Evolutionary conservation across 92 coral and sea anemone genomes (phyloP).

Genomic region (Porites divaricata): DNA sequence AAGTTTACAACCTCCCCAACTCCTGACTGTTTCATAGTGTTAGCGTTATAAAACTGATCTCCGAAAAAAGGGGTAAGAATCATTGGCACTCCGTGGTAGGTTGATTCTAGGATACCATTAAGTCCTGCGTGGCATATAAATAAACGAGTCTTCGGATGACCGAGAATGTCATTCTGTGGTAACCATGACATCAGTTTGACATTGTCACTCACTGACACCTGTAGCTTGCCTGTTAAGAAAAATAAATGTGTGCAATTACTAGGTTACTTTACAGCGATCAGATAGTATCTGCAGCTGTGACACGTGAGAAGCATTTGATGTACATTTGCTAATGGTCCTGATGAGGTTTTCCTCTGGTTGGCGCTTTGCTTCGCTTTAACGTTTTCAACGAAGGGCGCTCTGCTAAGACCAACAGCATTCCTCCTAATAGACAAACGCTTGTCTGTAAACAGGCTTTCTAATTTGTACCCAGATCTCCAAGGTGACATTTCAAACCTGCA

Average conservation of each 20-base stretch:
- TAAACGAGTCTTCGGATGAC: slow-evolving; percentile 63
- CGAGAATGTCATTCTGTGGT: slow-evolving; percentile 78
- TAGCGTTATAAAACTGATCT: slow-evolving; percentile 63
- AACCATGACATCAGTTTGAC: slow-evolving; percentile 62
- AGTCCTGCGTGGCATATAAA: slow-evolving; percentile 62
- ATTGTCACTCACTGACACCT: slow-evolving; percentile 43
- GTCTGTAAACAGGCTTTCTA: too few relatives aligned
- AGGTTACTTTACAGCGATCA: background rate
- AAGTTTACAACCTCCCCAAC: slow-evolving; percentile 47
- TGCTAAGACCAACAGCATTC: too few relatives aligned
- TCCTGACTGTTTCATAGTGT: slow-evolving; percentile 46
- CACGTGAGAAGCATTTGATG: too few relatives aligned
- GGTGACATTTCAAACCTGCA: too few relatives aligned
- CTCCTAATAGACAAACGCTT: too few relatives aligned
- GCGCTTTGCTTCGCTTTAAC: too few relatives aligned
- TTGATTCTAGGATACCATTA: slow-evolving; percentile 58
- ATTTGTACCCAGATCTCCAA: too few relatives aligned
- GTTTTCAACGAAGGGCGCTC: too few relatives aligned
- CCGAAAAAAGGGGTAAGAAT: slow-evolving; percentile 57
- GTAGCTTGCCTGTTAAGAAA: slow-evolving; percentile 12
- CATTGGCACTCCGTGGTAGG: slow-evolving; percentile 74
- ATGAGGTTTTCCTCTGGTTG: too few relatives aligned
- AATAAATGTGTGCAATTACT: background rate
- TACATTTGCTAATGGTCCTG: too few relatives aligned
- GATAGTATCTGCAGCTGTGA: background rate